These are phyloP conservation scores for Phymorhynchus buccinoides DNA, from an alignment of 1,140 invertebrate genomes.

Conservation along the genomic window DNA sequence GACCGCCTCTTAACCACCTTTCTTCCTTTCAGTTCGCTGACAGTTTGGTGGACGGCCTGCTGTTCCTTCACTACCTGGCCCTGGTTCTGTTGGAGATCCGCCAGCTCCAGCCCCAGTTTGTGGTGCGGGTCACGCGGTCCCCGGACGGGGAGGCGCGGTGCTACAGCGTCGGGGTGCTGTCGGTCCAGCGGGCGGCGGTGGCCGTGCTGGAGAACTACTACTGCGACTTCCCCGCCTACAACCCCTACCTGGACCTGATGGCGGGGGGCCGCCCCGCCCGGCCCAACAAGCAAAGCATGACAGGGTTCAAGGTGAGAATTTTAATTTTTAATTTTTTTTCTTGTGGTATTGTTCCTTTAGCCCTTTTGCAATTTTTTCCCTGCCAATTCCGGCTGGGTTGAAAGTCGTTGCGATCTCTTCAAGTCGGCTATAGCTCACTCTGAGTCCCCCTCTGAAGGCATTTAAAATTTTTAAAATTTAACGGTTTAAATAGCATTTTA, in stretches of 20 bases:
- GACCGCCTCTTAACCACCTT: no score
- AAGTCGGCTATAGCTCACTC: no score
- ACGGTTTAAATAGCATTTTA: no score
- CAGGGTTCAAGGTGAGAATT: constrained; percentile 93
- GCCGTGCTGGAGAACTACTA: constrained; percentile 96
- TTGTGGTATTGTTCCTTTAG: no score
- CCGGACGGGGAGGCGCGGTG: constrained; percentile 86
- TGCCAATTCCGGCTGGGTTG: no score
- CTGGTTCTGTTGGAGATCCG: constrained; percentile 93
- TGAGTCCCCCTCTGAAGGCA: no score
- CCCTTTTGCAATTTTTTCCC: no score
- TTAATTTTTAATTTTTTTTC: no score
- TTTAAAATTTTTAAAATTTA: no score
- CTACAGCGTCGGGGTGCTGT: constrained; percentile 90
- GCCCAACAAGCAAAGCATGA: constrained; percentile 56
- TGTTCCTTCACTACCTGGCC: constrained; percentile 96
- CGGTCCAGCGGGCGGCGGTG: constrained; percentile 94
- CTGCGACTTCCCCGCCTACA: constrained; percentile 95
- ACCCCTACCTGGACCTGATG: constrained; percentile 85
- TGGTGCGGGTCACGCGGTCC: constrained; percentile 91
- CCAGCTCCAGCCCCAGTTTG: constrained; percentile 90
- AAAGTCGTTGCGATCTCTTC: no score
- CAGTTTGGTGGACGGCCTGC: constrained; percentile 90
- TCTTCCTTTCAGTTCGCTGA: constrained; percentile 92
- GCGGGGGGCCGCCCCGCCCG: constrained; percentile 59